phyloP scores from a whole-genome alignment of 2,113 vertebrate genomes.

The Albula goreensis region DNA sequence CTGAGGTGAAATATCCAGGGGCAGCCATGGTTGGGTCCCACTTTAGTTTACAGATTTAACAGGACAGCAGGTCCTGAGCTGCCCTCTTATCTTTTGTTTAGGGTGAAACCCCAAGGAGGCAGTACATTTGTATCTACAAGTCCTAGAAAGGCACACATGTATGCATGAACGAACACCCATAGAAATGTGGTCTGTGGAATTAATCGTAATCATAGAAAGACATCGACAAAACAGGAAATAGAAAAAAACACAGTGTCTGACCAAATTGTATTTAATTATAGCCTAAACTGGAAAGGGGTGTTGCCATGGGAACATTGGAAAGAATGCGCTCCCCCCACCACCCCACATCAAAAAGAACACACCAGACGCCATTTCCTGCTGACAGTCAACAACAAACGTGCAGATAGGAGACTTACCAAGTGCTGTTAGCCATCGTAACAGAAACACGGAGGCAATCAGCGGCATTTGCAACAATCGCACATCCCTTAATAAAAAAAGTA shows the following conservation, averaged over 20 bases:
- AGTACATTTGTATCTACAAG: not conserved
- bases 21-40: not conserved
- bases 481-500: not conserved
- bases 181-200: no score
- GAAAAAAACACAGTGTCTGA: not conserved
- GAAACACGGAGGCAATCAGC: not conserved
- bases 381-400: not conserved
- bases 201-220: not conserved
- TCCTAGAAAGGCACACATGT: not conserved
- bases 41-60: not conserved
- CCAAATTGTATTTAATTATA: not conserved
- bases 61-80: not conserved
- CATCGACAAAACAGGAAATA: not conserved
- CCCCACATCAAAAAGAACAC: not conserved
- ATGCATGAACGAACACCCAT: not conserved
- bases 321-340: not conserved
- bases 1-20: not conserved
- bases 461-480: not conserved
- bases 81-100: conserved; percentile 42
- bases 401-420: no score
- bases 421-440: not conserved
- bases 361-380: conserved; percentile 17
- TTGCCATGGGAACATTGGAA: conserved; percentile 10
- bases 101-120: not conserved
- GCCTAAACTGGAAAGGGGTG: not conserved